phyloP scores from a whole-genome alignment of 2,797 vertebrate species.

The Rousettus madagascariensis region DNA sequence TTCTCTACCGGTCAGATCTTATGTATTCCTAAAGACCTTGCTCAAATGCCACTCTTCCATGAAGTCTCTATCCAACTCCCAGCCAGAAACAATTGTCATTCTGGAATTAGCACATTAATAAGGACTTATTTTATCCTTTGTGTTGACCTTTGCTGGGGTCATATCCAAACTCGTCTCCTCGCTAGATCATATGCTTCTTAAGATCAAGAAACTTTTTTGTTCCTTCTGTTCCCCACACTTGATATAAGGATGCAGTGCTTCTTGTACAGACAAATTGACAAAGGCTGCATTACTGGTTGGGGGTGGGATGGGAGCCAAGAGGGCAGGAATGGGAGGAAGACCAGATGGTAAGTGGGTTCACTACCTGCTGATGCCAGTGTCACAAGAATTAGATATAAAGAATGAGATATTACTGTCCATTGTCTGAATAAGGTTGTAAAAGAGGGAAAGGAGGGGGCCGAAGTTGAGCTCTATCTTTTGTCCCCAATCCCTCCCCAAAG shows the following conservation, averaged over 20 bases:
- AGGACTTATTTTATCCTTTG: background rate
- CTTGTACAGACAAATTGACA: background rate
- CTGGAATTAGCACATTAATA: background rate
- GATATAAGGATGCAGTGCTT: background rate
- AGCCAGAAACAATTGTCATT: background rate
- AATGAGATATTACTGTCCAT: background rate
- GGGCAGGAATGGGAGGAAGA: background rate
- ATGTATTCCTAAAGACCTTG: background rate
- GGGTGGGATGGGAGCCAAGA: background rate
- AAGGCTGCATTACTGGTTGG: background rate
- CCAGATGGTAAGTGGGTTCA: background rate
- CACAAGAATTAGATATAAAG: background rate
- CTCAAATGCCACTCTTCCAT: background rate
- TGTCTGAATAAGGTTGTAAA: background rate
- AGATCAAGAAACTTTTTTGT: background rate
- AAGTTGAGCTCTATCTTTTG: constrained; percentile 13
- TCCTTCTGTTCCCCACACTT: background rate
- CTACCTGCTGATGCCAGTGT: background rate
- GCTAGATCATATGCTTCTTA: background rate
- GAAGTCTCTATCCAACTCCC: background rate
- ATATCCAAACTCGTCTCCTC: background rate
- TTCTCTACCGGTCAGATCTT: background rate
- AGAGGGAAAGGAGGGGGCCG: background rate
- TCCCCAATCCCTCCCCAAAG: constrained; percentile 70
- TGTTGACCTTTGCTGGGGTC: background rate